These are phyloP conservation scores for Beris chalybata DNA, from an alignment of 2,888 invertebrate genomes.

Conservation along the genomic window DNA sequence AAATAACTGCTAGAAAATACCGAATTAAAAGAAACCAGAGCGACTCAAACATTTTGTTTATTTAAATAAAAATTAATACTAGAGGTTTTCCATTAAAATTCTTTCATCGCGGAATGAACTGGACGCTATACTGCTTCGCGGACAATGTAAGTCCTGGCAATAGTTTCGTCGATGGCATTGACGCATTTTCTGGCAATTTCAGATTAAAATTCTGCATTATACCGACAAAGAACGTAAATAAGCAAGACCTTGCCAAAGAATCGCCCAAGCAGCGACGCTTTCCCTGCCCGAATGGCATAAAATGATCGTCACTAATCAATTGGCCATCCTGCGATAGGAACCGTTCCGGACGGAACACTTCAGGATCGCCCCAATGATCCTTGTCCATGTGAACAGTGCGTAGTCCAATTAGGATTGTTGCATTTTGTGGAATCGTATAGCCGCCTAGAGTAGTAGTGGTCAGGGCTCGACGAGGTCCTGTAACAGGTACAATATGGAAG, in stretches of 20 bases:
- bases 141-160: slow-evolving; percentile 61
- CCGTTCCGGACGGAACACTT: slow-evolving; percentile 66
- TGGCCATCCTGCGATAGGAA: slow-evolving; percentile 58
- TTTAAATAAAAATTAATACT: too few species aligned
- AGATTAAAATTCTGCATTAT: slow-evolving; percentile 63
- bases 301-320: slow-evolving; percentile 48
- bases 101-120: slow-evolving; percentile 45
- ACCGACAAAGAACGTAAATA: slow-evolving; percentile 65
- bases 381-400: slow-evolving; percentile 63
- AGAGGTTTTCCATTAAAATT: background rate
- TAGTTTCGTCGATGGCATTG: slow-evolving; percentile 55
- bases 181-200: slow-evolving; percentile 52
- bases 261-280: slow-evolving; percentile 68
- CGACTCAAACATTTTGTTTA: too few species aligned
- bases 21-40: too few species aligned
- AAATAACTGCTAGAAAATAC: too few species aligned
- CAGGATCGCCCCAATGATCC: slow-evolving; percentile 64
- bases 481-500: slow-evolving; percentile 60
- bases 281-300: slow-evolving; percentile 59
- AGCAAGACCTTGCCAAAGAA: slow-evolving; percentile 62
- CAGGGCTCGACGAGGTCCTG: slow-evolving; percentile 62
- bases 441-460: slow-evolving; percentile 60
- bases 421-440: slow-evolving; percentile 61
- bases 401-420: slow-evolving; percentile 59
- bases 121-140: slow-evolving; percentile 60